Conservation (phyloP, 1,140 invertebrate genomes). For the Medauroidea extradentata region DNA sequence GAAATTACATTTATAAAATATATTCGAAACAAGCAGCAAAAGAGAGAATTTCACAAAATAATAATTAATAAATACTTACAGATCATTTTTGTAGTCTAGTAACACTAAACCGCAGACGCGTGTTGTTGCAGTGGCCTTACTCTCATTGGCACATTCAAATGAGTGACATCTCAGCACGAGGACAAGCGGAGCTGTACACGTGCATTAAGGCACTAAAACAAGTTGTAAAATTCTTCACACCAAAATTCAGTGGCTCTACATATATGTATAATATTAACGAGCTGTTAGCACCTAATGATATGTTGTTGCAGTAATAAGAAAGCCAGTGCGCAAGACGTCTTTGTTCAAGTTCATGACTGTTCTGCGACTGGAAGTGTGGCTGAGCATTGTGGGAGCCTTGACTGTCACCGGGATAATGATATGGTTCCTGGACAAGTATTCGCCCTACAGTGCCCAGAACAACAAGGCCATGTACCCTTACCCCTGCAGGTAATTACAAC, state of each 20-base stretch:
- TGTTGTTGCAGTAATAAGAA: slow-evolving; percentile 75
- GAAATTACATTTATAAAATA: not conserved
- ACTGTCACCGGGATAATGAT: slow-evolving; percentile 81
- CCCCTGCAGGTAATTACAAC: slow-evolving; percentile 64
- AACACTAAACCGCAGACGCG: no score
- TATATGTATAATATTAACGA: no score
- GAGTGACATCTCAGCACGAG: not conserved
- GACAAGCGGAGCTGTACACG: not conserved
- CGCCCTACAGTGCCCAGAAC: slow-evolving; percentile 81
- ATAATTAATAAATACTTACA: no score
- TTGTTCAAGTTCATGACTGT: slow-evolving; percentile 93
- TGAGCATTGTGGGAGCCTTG: slow-evolving; percentile 78
- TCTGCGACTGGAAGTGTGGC: slow-evolving; percentile 78
- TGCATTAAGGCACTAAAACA: no score
- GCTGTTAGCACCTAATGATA: no score
- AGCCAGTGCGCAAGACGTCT: slow-evolving; percentile 74
- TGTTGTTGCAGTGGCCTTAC: no score
- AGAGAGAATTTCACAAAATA: not conserved
- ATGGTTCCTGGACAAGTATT: slow-evolving; percentile 84
- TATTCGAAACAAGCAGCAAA: not conserved
- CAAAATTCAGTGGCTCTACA: no score
- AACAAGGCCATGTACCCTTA: slow-evolving; percentile 77
- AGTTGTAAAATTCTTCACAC: no score
- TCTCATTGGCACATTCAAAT: no score
- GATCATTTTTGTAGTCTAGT: no score